Percentiles rank a stretch among this genome's conserved stretches.
phyloP scores from a whole-genome alignment of 1,140 invertebrate genomes.

The Diploscapter pachys region DNA sequence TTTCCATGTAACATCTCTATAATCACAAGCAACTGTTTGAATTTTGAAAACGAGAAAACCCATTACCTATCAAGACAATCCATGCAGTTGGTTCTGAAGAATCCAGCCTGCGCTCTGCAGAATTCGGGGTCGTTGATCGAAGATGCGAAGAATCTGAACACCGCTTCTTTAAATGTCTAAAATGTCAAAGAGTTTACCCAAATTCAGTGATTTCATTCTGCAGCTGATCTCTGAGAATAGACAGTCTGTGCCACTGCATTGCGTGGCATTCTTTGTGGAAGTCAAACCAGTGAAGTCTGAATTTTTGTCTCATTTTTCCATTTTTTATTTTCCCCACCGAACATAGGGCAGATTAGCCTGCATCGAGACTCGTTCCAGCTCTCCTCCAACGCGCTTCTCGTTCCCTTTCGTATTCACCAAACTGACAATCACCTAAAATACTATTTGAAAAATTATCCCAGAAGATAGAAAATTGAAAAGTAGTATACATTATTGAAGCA shows the following conservation, averaged over 20 bases:
- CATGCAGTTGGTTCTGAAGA: constrained; percentile 97
- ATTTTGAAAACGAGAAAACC: no score
- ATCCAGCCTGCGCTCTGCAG: constrained; percentile 66
- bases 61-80: constrained; percentile 81
- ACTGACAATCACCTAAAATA: constrained; percentile 69
- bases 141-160: constrained; percentile 70
- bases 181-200: constrained; percentile 60
- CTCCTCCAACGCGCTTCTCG: constrained; percentile 76
- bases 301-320: constrained; percentile 30
- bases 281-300: constrained; percentile 84
- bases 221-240: constrained; percentile 80
- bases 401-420: constrained; percentile 84
- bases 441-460: constrained; percentile 59
- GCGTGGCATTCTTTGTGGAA: constrained; percentile 96
- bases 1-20: no score
- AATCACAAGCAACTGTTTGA: no score
- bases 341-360: constrained; percentile 64
- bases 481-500: no score
- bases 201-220: constrained; percentile 80
- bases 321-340: constrained; percentile 58
- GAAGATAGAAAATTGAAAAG: no score
- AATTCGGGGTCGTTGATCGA: constrained; percentile 27
- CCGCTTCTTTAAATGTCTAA: not conserved
- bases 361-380: constrained; percentile 72
- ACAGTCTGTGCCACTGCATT: constrained; percentile 87